phyloP scores from a whole-genome alignment of 2,888 invertebrate species.

The Nymphalis polychloros region DNA sequence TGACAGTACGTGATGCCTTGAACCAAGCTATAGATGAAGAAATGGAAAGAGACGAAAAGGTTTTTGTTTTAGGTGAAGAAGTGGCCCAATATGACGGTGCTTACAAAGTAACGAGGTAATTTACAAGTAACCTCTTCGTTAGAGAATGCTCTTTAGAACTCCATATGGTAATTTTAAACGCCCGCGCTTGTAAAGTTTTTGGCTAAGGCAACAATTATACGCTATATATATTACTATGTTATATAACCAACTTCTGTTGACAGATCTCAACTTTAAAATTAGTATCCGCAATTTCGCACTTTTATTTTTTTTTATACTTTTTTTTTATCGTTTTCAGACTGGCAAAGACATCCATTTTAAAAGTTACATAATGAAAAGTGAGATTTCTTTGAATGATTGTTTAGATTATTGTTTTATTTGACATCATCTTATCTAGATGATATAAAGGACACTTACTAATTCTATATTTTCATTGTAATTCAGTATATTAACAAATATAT shows the following conservation, averaged over 20 bases:
- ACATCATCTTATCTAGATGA: too few species aligned
- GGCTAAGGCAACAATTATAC: not conserved
- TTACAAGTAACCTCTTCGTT: conserved; percentile 7
- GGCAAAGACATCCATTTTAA: too few species aligned
- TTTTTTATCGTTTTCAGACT: not conserved
- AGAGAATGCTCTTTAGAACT: not conserved
- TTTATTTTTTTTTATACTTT: not conserved
- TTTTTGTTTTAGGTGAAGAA: conserved; percentile 97
- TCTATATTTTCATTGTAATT: too few species aligned
- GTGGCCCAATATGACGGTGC: conserved; percentile 99
- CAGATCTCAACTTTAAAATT: conserved; percentile 42
- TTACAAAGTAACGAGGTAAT: conserved; percentile 91
- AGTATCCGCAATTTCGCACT: not conserved
- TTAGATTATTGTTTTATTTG: not conserved
- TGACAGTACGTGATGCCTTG: conserved; percentile 98
- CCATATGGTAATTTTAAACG: not conserved
- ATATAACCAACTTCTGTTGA: conserved; percentile 65
- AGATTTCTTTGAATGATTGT: not conserved
- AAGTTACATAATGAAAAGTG: too few species aligned
- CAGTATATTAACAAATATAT: too few species aligned
- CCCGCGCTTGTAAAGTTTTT: not conserved
- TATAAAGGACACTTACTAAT: too few species aligned
- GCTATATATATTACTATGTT: conserved; percentile 42
- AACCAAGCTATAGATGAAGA: conserved; percentile 98
- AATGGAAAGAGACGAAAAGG: conserved; percentile 94